phyloP scores from a whole-genome alignment of 2,113 vertebrate species.

The Xenopus borealis region DNA sequence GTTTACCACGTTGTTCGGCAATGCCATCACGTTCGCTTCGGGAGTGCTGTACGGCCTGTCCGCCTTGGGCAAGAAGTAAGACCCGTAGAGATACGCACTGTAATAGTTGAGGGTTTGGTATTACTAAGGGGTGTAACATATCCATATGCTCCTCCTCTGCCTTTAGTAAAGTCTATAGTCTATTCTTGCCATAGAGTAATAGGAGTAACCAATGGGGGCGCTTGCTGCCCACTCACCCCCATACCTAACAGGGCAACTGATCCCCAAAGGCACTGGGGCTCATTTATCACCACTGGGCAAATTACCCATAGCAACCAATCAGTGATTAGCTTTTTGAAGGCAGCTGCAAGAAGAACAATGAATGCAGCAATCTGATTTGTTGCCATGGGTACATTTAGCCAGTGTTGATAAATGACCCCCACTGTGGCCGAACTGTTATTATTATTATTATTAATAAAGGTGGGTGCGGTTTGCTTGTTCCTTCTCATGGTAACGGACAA shows the following conservation, averaged over 20 bases:
- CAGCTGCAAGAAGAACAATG: too few species aligned
- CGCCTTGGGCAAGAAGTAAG: conserved; percentile 90
- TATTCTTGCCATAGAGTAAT: background rate
- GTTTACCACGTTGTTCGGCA: conserved; percentile 88
- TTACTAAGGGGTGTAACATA: background rate
- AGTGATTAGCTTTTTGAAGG: too few species aligned
- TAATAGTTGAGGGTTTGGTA: background rate
- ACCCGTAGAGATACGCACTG: background rate
- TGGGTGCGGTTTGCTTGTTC: too few species aligned
- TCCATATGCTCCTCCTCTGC: background rate
- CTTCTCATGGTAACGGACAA: too few species aligned
- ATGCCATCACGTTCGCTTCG: conserved; percentile 85
- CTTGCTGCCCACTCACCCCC: background rate
- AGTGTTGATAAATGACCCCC: too few species aligned
- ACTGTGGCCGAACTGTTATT: too few species aligned
- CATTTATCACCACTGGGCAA: too few species aligned
- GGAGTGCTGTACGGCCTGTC: conserved; percentile 91
- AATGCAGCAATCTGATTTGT: too few species aligned
- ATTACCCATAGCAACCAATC: too few species aligned
- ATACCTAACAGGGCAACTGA: background rate
- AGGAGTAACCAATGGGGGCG: background rate
- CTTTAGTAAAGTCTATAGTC: background rate
- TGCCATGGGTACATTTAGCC: too few species aligned
- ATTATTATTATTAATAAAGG: too few species aligned
- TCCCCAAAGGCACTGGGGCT: too few species aligned